Evolutionary conservation across 2,113 vertebrate species (phyloP).

Genomic region (Oryctolagus cuniculus): DNA sequence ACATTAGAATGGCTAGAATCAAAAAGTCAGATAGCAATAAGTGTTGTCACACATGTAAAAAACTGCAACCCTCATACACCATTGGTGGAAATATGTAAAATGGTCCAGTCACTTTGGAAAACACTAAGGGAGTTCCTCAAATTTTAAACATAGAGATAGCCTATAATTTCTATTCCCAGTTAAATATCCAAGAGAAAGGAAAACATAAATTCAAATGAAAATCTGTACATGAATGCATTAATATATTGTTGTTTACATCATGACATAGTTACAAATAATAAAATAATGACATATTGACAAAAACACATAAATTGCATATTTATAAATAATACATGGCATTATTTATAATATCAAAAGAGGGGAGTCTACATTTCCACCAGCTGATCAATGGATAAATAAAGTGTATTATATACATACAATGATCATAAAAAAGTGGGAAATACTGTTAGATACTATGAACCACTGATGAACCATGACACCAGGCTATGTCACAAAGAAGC

Average conservation of each 20-base stretch:
- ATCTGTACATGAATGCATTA: background rate
- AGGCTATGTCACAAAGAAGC: background rate
- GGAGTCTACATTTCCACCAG: background rate
- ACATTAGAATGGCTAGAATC: background rate
- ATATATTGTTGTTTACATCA: no score
- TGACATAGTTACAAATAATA: no score
- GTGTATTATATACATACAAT: background rate
- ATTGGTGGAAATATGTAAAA: background rate
- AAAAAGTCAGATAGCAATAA: conserved; percentile 3
- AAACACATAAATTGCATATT: no score
- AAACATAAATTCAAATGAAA: background rate
- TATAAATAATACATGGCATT: background rate
- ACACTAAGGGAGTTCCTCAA: background rate
- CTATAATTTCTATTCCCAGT: background rate
- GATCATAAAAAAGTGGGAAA: background rate
- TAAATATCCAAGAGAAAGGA: background rate
- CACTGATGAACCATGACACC: background rate
- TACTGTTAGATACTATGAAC: background rate
- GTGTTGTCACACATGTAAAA: background rate
- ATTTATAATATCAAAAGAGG: background rate
- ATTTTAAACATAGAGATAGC: background rate
- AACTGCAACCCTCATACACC: background rate
- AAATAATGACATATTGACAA: no score
- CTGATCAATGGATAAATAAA: background rate
- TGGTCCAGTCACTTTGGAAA: background rate